Base-by-base conservation (phyloP, 2,888 invertebrate species). In the Diadegma fenestrale region DNA sequence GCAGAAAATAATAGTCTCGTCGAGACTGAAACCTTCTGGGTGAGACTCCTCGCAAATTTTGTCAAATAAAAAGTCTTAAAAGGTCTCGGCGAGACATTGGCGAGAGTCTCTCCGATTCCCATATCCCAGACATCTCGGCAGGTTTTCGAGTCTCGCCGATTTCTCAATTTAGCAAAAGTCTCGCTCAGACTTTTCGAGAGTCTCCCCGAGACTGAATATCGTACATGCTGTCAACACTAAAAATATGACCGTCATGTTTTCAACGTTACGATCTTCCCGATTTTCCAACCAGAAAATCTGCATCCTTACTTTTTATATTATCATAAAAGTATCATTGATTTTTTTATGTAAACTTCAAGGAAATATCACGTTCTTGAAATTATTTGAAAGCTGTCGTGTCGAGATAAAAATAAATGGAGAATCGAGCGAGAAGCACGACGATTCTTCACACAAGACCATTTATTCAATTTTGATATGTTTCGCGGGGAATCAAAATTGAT, bases 401-500 rank as follows among this genome's bases (percentile, higher is more conserved):
- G 26, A 58, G 8, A 26, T 26, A 37, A 37, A 37, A 37, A 37
- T 37, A 10, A 26, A 58, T 14, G 12, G 12, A 12, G 10, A 0
- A 12, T 14, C 26, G 26, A 10, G 26, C 26, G 8, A 26, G 19
- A 51, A 58, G 3, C 26, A 6, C 26, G 14, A 14, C 4, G 10
- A 3, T 14, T 26, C 26, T 26, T 54, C 3, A 6, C 6, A 26
- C 26, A 3, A 48, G 14, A 63, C 45, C 63, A 75, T 75, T 75
- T 33, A 68, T 73, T 58, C 37, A 68, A 66, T n/a, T 73, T n/a
- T 33, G 10, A 33, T 5, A 30, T 26, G 41, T 63, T 66, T 43
- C 19, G 22, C 19, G 22, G 8, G 37, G 48, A 84, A 84, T 80
- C 80, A 76, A 80, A 80, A 80, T 80, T 80, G 63, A 80, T 84